These are phyloP conservation scores for Melozone crissalis DNA, from an alignment of 2,113 vertebrate genomes.

Conservation along the genomic window DNA sequence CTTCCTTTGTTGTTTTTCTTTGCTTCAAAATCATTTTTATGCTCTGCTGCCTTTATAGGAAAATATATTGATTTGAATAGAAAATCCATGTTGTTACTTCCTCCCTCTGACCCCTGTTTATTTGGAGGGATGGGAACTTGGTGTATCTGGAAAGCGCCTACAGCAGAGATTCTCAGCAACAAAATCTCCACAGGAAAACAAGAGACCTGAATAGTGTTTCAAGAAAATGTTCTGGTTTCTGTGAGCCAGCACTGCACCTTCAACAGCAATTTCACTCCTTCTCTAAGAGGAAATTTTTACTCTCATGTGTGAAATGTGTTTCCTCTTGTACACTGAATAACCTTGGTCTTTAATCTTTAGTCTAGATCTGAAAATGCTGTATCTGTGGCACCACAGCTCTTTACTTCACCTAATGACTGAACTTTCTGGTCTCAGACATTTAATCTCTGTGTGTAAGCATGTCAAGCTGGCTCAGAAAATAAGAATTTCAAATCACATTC, in stretches of 20 bases:
- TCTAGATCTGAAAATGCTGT: not conserved
- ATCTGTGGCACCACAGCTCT: not conserved
- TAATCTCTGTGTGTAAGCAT: not conserved
- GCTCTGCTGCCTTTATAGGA: not conserved
- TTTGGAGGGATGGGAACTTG: not conserved
- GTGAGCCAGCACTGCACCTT: not conserved
- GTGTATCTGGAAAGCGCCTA: not conserved
- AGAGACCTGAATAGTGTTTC: not conserved
- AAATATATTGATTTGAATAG: not conserved
- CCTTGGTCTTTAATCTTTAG: not conserved
- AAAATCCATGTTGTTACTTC: constrained; percentile 11
- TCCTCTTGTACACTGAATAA: not conserved
- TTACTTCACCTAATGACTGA: not conserved
- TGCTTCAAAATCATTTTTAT: constrained; percentile 1
- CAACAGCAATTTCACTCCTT: not conserved
- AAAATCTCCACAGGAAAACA: not conserved
- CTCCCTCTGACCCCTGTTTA: not conserved
- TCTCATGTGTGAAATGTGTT: not conserved
- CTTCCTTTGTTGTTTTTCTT: not conserved
- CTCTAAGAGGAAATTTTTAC: not conserved
- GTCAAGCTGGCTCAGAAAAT: not conserved
- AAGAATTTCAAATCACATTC: not conserved
- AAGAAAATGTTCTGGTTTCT: not conserved
- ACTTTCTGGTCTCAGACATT: not conserved
- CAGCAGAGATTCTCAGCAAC: not conserved